Conservation (phyloP, 2,888 invertebrate species). For the Cyclophora punctaria region DNA sequence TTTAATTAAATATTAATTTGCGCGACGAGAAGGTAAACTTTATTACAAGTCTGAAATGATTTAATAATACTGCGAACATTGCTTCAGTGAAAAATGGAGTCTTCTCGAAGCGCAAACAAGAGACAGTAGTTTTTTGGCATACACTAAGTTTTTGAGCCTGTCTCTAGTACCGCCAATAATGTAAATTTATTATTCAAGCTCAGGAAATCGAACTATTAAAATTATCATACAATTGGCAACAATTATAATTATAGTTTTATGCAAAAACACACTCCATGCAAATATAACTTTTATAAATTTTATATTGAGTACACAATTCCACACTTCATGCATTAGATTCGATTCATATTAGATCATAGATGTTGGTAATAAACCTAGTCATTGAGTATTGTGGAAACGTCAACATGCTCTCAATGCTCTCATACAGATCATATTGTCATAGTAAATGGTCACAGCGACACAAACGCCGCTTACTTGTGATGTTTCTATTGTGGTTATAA, state of each 20-base stretch:
- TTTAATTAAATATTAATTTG: constrained; percentile 12
- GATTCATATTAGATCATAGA: not conserved
- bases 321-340: constrained; percentile 5
- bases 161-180: no score
- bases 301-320: constrained; percentile 7
- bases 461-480: no score
- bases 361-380: no score
- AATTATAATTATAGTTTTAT: constrained; percentile 43
- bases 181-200: constrained; percentile 15
- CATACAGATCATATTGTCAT: no score
- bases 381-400: no score
- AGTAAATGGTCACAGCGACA: no score
- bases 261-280: constrained; percentile 18
- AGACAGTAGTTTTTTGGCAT: no score
- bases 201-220: constrained; percentile 18
- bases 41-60: constrained; percentile 6
- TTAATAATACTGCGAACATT: no score
- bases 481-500: no score
- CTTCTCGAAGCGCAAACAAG: not conserved
- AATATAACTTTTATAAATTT: constrained; percentile 15
- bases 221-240: constrained; percentile 57
- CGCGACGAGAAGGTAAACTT: constrained; percentile 7
- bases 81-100: no score
- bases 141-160: no score
- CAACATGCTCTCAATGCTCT: no score